Percentiles rank a stretch among this genome's conserved stretches.
Conservation (phyloP, 1,140 invertebrate genomes). For the Drosophila pachea region DNA sequence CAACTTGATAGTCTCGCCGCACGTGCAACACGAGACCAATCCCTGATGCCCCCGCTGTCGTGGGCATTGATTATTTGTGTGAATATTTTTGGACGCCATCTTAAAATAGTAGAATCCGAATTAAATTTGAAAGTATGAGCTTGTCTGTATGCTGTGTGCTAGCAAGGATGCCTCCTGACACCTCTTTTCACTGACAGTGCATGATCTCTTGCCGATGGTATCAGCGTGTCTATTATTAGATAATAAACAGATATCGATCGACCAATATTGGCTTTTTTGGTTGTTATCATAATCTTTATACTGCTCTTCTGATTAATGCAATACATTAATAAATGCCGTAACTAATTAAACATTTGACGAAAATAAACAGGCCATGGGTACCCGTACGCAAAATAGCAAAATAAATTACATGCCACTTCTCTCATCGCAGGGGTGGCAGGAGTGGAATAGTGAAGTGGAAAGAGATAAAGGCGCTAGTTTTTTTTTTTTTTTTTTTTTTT, state of each 20-base stretch:
- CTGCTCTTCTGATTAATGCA: conserved; percentile 56
- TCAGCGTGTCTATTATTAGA: neutral
- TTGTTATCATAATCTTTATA: conserved; percentile 48
- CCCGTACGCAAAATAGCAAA: conserved; percentile 47
- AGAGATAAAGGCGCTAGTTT: conserved; percentile 42
- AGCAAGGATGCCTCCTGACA: too few relatives aligned
- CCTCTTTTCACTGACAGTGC: neutral
- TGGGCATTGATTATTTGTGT: neutral
- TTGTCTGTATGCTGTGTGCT: too few relatives aligned
- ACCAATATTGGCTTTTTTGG: conserved; percentile 28
- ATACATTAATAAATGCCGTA: conserved; percentile 39
- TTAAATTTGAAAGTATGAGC: too few relatives aligned
- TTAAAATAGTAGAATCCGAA: conserved; percentile 2
- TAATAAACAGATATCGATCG: conserved; percentile 9
- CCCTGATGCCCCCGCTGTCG: neutral
- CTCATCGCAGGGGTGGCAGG: neutral
- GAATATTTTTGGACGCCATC: conserved; percentile 53
- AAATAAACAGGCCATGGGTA: conserved; percentile 26
- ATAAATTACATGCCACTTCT: conserved; percentile 60
- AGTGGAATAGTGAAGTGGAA: neutral
- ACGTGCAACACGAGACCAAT: conserved; percentile 62
- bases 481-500: conserved; percentile 61
- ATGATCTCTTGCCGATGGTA: conserved; percentile 1
- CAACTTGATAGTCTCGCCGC: conserved; percentile 40
- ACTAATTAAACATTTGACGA: conserved; percentile 70